These are phyloP conservation scores for Silvanus unidentatus DNA, from an alignment of 2,888 invertebrate species.

Conservation along the genomic window DNA sequence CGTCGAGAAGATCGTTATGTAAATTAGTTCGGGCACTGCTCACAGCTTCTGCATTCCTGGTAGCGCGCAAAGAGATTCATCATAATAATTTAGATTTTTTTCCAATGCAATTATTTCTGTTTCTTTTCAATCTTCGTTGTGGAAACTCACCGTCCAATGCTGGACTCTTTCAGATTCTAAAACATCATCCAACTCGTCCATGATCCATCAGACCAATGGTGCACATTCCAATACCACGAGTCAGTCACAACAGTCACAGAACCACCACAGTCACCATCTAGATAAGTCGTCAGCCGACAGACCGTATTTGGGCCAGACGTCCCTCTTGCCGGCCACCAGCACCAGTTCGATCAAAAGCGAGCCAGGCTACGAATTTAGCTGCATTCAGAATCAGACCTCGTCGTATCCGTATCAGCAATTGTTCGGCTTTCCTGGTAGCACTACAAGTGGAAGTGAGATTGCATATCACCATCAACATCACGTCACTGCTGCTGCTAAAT, in stretches of 20 bases:
- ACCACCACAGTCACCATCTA: slow-evolving; percentile 18
- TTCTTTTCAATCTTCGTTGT: background rate
- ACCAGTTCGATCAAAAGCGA: slow-evolving; percentile 45
- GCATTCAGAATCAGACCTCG: slow-evolving; percentile 40
- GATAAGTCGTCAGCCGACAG: slow-evolving; percentile 36
- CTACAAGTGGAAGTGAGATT: slow-evolving; percentile 50
- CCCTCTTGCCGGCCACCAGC: slow-evolving; percentile 48
- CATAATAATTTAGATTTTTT: slow-evolving; percentile 29
- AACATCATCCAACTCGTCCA: slow-evolving; percentile 21
- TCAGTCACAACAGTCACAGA: slow-evolving; percentile 14
- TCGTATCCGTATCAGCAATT: slow-evolving; percentile 52
- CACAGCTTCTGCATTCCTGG: slow-evolving; percentile 27
- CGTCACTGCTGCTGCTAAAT: slow-evolving; percentile 76
- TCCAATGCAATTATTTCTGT: slow-evolving; percentile 6
- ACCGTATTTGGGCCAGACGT: slow-evolving; percentile 55
- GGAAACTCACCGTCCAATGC: background rate
- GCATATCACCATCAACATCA: slow-evolving; percentile 81
- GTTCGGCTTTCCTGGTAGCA: slow-evolving; percentile 50
- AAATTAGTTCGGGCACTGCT: slow-evolving; percentile 15
- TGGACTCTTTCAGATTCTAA: slow-evolving; percentile 35
- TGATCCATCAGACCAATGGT: slow-evolving; percentile 20
- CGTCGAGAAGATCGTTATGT: slow-evolving; percentile 2
- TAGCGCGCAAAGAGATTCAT: slow-evolving; percentile 25
- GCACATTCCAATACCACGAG: slow-evolving; percentile 10
- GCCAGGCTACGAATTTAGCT: slow-evolving; percentile 45